Evolutionary conservation across 2,113 vertebrate species (phyloP).

Genomic region (Labeo catla): DNA sequence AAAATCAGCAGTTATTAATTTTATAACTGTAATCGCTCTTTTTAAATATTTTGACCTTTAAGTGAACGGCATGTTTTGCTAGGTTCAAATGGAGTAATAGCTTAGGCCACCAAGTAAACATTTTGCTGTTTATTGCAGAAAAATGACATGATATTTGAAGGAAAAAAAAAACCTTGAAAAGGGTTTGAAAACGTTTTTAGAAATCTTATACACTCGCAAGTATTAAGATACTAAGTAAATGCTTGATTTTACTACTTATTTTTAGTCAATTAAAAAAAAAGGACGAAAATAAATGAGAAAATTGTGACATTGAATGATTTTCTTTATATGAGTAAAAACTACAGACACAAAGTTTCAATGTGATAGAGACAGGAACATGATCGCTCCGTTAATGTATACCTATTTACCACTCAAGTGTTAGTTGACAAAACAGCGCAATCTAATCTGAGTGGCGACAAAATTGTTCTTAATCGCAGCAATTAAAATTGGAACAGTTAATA

Average conservation of each 20-base stretch:
- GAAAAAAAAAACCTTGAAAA: not conserved
- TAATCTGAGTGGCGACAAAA: slow-evolving; percentile 40
- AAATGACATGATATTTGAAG: not conserved
- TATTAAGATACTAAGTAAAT: not conserved
- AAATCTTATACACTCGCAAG: not conserved
- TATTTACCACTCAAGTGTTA: slow-evolving; percentile 32
- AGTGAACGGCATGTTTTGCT: not conserved
- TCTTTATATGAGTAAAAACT: not conserved
- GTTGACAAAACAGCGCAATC: slow-evolving; percentile 48
- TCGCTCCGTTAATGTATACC: not conserved
- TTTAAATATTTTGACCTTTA: too few species aligned
- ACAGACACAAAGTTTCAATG: not conserved
- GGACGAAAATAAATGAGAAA: too few species aligned
- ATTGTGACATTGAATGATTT: not conserved
- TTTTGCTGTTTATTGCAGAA: not conserved
- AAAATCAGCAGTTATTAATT: too few species aligned
- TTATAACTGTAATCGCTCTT: too few species aligned
- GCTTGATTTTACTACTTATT: not conserved
- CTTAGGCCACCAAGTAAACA: not conserved
- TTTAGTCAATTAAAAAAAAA: too few species aligned
- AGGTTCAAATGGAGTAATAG: not conserved
- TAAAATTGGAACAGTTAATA: slow-evolving; percentile 29
- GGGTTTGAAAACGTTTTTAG: not conserved
- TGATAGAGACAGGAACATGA: not conserved
- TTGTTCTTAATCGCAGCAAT: slow-evolving; percentile 48